Evolutionary conservation across 2,888 invertebrate genomes (phyloP), one percentile per base, ranked within the genome.

Genomic region (Nomada lathburiana): DNA sequence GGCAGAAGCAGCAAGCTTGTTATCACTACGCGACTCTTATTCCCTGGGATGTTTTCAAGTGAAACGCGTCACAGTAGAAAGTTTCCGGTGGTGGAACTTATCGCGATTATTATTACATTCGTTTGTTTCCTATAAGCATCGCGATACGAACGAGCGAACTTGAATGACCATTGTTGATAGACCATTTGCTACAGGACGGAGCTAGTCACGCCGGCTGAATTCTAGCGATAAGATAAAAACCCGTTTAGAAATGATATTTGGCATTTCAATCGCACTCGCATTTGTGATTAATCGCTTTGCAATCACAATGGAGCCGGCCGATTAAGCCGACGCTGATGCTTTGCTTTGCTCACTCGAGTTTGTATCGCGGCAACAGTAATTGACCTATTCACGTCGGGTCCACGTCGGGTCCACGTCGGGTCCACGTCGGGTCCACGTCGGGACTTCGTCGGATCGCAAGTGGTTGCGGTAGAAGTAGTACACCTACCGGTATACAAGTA

Each of bases 401-500:
- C 26, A 1, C 26, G 26, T 26, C 26, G 23, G 23, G 23, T 23
- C 23, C 23, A 23, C 23, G 23, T 23, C 23, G 23, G 23, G 23
- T 23, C 23, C 23, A 23, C 23, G 23, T 23, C 23, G 23, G 23
- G 1, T 23, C 23, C 71, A 71, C 42, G 29, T 29, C 7, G 36
- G 36, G 36, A 7, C 36, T 36, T 9, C 59, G 26, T 1, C 11
- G 18, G 23, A 47, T 53, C 2, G 53, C 62, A 55, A 75, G 53
- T 36, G 53, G 13, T 20, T 23, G 47, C 47, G 47, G 23, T 44
- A 23, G 63, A 67, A 53, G 65, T 62, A 29, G 65, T 60, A 60
- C 65, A 29, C 13, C 72, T 65, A 62, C 53, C 72, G 72, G 53
- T 72, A 67, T 50, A 67, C 60, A n/a, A 16, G 72, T 67, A 29